A percentile compares a stretch with the other conserved stretches of the same genome.
These are phyloP conservation scores for Bos indicus DNA, from an alignment of 2,113 vertebrate genomes.

Conservation along the genomic window DNA sequence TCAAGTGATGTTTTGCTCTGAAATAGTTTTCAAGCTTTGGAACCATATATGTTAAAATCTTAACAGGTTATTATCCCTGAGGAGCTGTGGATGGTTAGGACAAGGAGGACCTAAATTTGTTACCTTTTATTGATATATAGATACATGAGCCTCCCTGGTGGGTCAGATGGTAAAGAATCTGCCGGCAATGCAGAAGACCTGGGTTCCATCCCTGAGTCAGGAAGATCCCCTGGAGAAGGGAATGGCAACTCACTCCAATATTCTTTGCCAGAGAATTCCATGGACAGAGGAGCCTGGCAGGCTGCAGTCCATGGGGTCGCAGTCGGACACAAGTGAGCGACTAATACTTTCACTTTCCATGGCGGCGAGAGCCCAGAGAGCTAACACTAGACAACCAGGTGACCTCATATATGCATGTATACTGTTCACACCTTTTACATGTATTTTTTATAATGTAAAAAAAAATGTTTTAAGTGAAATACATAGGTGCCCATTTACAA, in stretches of 20 bases:
- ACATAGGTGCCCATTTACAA: neutral
- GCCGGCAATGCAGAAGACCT: neutral
- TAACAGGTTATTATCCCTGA: neutral
- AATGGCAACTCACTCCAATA: neutral
- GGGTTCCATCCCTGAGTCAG: neutral
- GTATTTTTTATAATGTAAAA: neutral
- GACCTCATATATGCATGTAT: neutral
- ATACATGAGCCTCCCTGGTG: neutral
- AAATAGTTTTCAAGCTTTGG: neutral
- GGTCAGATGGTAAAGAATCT: neutral
- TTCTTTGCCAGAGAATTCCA: neutral
- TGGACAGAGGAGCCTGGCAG: neutral
- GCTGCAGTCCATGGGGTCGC: neutral
- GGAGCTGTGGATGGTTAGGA: neutral
- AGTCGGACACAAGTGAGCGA: rapidly evolving
- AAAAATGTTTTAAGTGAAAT: neutral
- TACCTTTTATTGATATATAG: neutral
- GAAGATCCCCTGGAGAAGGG: neutral
- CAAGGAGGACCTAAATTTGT: neutral
- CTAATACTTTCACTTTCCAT: neutral
- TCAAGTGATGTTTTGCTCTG: neutral
- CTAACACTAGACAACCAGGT: neutral
- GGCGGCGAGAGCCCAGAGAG: neutral
- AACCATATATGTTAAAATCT: neutral
- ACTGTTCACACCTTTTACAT: neutral